Conservation (phyloP, 1,140 invertebrate species). For the Idris sp. region DNA sequence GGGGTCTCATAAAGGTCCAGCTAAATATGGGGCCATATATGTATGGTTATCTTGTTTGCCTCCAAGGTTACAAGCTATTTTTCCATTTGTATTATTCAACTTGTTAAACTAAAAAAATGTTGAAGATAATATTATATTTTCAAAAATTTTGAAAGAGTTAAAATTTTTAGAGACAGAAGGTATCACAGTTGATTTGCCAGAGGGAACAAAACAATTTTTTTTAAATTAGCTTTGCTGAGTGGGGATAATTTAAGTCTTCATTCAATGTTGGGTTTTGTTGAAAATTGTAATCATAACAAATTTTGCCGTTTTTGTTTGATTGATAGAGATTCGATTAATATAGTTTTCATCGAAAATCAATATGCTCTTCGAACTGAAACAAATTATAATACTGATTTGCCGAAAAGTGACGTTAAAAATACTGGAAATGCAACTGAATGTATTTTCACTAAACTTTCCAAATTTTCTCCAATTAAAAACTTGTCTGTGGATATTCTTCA, state of each 20-base stretch:
- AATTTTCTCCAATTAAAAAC: slow-evolving; percentile 30
- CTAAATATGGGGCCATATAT: slow-evolving; percentile 66
- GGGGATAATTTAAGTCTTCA: slow-evolving; percentile 42
- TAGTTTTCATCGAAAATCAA: slow-evolving; percentile 9
- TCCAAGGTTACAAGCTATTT: slow-evolving; percentile 58
- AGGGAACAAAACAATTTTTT: slow-evolving; percentile 4
- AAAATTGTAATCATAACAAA: slow-evolving; percentile 26
- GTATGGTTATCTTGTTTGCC: slow-evolving; percentile 62
- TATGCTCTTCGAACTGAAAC: slow-evolving; percentile 5
- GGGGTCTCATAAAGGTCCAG: slow-evolving; percentile 54
- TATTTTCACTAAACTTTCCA: slow-evolving; percentile 3
- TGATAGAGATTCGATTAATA: slow-evolving; percentile 1
- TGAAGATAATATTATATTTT: slow-evolving; percentile 56
- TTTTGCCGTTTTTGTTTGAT: slow-evolving; percentile 33
- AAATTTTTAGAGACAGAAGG: slow-evolving; percentile 41
- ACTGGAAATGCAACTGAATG: slow-evolving; percentile 14
- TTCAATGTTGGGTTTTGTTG: slow-evolving; percentile 19
- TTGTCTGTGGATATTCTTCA: slow-evolving; percentile 26
- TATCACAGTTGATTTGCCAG: slow-evolving; percentile 4
- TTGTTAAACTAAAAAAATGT: slow-evolving; percentile 58
- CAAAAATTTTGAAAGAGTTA: slow-evolving; percentile 60
- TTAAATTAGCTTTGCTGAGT: slow-evolving; percentile 17
- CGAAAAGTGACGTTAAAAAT: neutral
- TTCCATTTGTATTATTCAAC: slow-evolving; percentile 64
- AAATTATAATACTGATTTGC: slow-evolving; percentile 7